Evolutionary conservation across 1,140 invertebrate species (phyloP), one percentile per base, ranked within the genome.

Genomic region (Calosoma granatense): DNA sequence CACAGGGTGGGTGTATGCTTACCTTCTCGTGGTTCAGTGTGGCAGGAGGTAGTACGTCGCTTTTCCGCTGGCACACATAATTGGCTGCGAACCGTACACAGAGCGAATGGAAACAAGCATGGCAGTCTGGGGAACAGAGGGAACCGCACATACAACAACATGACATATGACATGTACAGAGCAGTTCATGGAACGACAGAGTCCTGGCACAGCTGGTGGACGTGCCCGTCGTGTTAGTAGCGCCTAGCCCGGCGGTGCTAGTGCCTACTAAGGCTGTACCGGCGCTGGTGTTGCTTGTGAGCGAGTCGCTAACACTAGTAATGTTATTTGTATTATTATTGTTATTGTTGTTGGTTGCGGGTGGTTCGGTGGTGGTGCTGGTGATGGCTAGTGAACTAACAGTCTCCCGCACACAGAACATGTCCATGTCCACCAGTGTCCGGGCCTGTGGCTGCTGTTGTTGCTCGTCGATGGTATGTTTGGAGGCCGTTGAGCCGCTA

Each of bases 31-130:
- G 73, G 58, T 77, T 75, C 63, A 74, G 70, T 54, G 79, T 78
- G 59, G 73, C 71, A 23, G 77, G 75, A 52, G 75, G 71, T 58
- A 76, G 72, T 54, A 74, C 69, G 60, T 78, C 77, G 65, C 73
- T 76, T 68, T 69, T 73, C 72, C 78, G 78, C 73, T 76, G 76
- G 72, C 79, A 82, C 61, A 73, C 66, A 63, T 79, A 76, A 61
- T 76, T 74, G 64, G 69, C 67, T 63, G 71, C 73, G 69, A 75
- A 80, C 54, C 75, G 72, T 58, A 75, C 67, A 74, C 81, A 83
- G 59, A 80, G 74, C 65, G 74, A 73, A 73, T 84, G 82, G 76
- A 82, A 83, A 69, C 81, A 83, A 65, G 78, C 76, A 69, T 81
- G 79, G 70, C 82, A 83, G 70, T 83, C 82, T 82, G 76, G 63